Conservation (phyloP, 2,113 vertebrate species). For the Miniopterus natalensis region DNA sequence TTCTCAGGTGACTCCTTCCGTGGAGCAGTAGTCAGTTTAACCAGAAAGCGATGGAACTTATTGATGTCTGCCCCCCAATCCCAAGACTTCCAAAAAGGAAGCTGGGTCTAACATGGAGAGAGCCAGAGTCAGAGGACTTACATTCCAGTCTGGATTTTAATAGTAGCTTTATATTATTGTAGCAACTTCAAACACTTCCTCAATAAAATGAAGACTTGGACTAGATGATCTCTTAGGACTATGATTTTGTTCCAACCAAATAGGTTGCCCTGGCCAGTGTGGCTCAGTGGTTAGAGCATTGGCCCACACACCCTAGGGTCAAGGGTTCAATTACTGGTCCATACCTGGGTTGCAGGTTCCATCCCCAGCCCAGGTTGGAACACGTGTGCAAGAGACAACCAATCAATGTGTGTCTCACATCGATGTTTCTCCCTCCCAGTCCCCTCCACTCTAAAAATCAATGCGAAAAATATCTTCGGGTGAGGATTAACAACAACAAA, state of each 20-base stretch:
- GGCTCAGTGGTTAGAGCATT: too few species aligned
- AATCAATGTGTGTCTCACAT: too few species aligned
- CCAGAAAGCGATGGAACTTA: neutral
- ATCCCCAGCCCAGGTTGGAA: too few species aligned
- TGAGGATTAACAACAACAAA: too few species aligned
- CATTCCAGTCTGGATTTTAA: neutral
- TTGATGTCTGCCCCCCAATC: neutral
- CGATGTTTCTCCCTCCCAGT: too few species aligned
- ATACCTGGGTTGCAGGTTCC: too few species aligned
- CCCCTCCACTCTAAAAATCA: too few species aligned
- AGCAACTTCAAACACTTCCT: neutral
- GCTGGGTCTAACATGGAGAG: neutral
- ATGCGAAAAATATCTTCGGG: too few species aligned
- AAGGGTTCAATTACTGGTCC: too few species aligned
- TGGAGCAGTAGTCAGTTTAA: neutral
- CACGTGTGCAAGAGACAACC: too few species aligned
- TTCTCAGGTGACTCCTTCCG: neutral
- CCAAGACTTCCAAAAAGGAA: neutral
- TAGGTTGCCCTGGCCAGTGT: neutral
- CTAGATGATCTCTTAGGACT: slow-evolving; percentile 4
- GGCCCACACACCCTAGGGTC: too few species aligned
- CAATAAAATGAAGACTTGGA: slow-evolving; percentile 31
- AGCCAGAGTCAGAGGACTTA: neutral
- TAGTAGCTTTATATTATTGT: neutral
- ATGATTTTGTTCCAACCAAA: slow-evolving; percentile 65